Percentiles rank a stretch among this genome's conserved stretches.
phyloP scores from a whole-genome alignment of 1,140 invertebrate genomes.

The Laupala kohalensis region DNA sequence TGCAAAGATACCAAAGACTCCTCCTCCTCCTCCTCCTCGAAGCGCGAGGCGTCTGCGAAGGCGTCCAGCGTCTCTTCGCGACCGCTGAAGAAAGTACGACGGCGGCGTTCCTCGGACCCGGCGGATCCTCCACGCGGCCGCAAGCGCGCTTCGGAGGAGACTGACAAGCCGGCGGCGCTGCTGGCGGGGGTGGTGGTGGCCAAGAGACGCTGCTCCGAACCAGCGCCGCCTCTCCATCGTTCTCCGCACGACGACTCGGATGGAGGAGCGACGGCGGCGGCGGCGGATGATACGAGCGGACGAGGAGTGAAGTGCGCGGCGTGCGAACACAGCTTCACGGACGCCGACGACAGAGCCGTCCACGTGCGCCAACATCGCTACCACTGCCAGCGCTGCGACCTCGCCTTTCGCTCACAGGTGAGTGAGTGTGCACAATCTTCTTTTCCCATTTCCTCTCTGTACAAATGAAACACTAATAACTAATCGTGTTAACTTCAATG shows the following conservation, averaged over 20 bases:
- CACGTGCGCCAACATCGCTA: constrained; percentile 8
- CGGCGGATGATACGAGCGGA: background rate
- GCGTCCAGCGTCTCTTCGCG: background rate
- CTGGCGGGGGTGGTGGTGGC: too few species aligned
- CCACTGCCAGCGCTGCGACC: constrained; percentile 10
- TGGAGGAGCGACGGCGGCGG: background rate
- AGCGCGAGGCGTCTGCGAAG: background rate
- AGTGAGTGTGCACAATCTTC: too few species aligned
- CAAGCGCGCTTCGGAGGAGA: too few species aligned
- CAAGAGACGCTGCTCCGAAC: too few species aligned
- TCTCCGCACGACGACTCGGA: background rate
- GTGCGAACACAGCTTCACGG: background rate
- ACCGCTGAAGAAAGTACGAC: too few species aligned
- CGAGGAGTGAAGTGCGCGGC: constrained; percentile 1
- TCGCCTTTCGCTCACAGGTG: constrained; percentile 11
- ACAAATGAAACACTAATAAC: too few species aligned
- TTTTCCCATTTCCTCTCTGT: too few species aligned
- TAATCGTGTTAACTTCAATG: too few species aligned
- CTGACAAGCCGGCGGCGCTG: too few species aligned
- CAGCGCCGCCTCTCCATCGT: too few species aligned
- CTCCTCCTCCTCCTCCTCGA: background rate
- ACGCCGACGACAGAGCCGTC: background rate
- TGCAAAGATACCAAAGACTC: background rate
- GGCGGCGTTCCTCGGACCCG: background rate
- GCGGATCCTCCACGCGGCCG: too few species aligned